These are phyloP conservation scores for Catagonus wagneri DNA, from an alignment of 2,113 vertebrate genomes.

Conservation along the genomic window DNA sequence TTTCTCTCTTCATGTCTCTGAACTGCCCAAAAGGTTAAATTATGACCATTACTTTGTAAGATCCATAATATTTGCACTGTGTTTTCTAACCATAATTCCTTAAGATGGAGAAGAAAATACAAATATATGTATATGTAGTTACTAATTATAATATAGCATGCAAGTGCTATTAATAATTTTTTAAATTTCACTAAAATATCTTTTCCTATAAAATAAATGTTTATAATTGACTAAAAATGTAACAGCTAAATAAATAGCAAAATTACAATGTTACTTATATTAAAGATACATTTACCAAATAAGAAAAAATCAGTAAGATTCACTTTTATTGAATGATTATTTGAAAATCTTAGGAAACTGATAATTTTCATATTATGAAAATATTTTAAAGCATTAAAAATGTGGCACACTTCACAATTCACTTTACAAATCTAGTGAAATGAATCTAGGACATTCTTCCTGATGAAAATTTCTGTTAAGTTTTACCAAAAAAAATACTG, in stretches of 20 bases:
- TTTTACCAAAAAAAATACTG: neutral
- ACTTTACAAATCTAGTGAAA: neutral
- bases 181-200: neutral
- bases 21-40: neutral
- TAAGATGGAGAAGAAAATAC: neutral
- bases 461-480: neutral
- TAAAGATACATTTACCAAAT: slow-evolving; percentile 7
- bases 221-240: neutral
- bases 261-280: slow-evolving; percentile 2
- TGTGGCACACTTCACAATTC: neutral
- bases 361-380: neutral
- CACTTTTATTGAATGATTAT: neutral
- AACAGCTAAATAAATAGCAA: neutral
- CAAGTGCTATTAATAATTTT: neutral
- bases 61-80: neutral
- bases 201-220: neutral
- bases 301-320: neutral
- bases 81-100: neutral
- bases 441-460: neutral
- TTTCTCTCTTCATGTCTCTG: neutral
- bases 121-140: neutral
- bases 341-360: neutral
- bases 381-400: neutral
- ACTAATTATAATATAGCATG: slow-evolving; percentile 5
- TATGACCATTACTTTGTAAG: neutral